Evolutionary conservation across 2,113 vertebrate genomes (phyloP).

Genomic region (Cavia aperea): DNA sequence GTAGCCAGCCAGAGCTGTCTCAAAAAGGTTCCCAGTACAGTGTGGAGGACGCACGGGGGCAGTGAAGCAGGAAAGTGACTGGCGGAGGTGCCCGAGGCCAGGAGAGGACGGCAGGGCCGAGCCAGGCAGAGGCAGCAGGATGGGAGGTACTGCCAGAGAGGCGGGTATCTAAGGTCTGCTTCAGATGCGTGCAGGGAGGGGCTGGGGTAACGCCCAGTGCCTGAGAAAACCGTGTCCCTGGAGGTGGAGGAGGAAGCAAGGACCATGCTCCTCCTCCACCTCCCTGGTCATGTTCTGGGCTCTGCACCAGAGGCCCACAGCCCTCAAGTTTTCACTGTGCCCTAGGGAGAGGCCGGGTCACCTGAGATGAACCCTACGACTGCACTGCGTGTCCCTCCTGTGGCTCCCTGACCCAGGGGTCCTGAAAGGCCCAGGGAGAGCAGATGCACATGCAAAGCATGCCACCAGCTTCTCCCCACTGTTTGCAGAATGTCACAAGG

Average conservation of each 20-base stretch:
- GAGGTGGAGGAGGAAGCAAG: background rate
- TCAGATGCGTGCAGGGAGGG: background rate
- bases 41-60: background rate
- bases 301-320: background rate
- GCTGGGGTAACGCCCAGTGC: background rate
- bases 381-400: background rate
- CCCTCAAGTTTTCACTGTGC: background rate
- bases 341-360: background rate
- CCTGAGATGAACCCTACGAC: background rate
- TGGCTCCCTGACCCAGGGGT: background rate
- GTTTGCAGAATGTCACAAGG: background rate
- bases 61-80: background rate
- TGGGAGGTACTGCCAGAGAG: background rate
- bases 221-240: background rate
- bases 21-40: background rate
- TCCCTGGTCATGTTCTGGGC: fast-evolving
- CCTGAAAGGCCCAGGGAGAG: background rate
- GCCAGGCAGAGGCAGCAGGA: background rate
- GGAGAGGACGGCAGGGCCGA: background rate
- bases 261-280: background rate
- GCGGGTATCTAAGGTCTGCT: background rate
- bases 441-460: background rate
- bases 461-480: background rate
- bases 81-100: no score
- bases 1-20: background rate